phyloP scores from a whole-genome alignment of 2,113 vertebrate species.

The Fregata magnificens region DNA sequence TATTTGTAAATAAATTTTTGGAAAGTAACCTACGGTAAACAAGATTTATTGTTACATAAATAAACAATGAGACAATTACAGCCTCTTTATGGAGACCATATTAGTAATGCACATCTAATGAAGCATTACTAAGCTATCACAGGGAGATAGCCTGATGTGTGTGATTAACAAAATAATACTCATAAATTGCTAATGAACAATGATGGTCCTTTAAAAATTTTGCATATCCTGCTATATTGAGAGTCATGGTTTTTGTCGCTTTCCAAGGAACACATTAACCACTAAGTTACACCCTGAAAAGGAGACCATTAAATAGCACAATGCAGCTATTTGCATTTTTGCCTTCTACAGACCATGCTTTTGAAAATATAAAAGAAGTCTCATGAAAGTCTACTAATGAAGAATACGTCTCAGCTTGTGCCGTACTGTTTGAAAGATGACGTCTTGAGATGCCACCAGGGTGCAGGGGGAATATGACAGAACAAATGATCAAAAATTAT shows the following conservation, averaged over 20 bases:
- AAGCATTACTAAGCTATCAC: constrained; percentile 40
- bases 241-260: neutral
- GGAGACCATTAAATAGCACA: neutral
- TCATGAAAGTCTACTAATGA: neutral
- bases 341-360: neutral
- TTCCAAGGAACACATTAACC: neutral
- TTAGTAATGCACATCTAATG: constrained; percentile 49
- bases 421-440: neutral
- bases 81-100: constrained; percentile 10
- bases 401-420: neutral
- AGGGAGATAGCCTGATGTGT: constrained; percentile 39
- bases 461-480: neutral
- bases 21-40: constrained; percentile 22
- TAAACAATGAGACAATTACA: constrained; percentile 59
- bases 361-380: neutral
- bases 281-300: neutral
- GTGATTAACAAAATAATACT: constrained; percentile 48
- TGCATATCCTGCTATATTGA: neutral
- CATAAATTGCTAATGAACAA: neutral
- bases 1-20: constrained; percentile 12
- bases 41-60: constrained; percentile 49
- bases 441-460: neutral
- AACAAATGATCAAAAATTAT: neutral
- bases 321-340: neutral
- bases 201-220: neutral